Base-by-base conservation (phyloP, 2,888 invertebrate genomes). In the Strigamia crassipes region DNA sequence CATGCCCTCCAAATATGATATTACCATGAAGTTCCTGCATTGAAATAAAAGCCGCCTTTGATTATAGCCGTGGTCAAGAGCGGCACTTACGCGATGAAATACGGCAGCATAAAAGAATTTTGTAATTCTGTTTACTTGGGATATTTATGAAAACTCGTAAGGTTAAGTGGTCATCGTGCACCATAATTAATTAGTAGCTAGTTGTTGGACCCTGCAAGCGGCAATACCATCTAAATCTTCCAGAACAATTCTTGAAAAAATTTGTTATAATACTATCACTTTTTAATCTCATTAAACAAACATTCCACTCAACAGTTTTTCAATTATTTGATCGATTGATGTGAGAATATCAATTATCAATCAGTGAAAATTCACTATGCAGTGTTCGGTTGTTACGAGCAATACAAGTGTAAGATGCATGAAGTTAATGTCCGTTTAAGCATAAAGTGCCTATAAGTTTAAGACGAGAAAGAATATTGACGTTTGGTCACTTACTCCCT, bases 401-500 rank as follows among this genome's bases (percentile, higher is more conserved):
- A 42, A 42, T 42, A 5, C 42, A 42, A 5, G 27, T 3, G n/a
- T n/a, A n/a, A n/a, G n/a, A n/a, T 27, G 27, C 5, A 13, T 5
- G 12, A 42, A 12, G 42, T 42, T 42, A 42, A 42, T n/a, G n/a
- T 51, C n/a, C 15, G 51, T 51, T 51, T 51, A 15, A 51, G 6
- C 51, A 51, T n/a, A 51, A n/a, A 15, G n/a, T 15, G 56, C 18
- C 56, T 56, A 56, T 18, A 21, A 56, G 56, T 56, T 56, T 9
- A 56, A 56, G 21, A 21, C 18, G 56, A 56, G 18, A 56, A 56
- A 56, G 56, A 56, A 56, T 56, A 56, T 56, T 56, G 56, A 56
- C 21, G 56, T 56, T n/a, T 56, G 56, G 56, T 56, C 56, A 18
- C 56, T n/a, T n/a, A n/a, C n/a, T n/a, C n/a, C n/a, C n/a, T 56